Evolutionary conservation across 2,888 invertebrate genomes (phyloP).

Genomic region (Dolomedes plantarius): DNA sequence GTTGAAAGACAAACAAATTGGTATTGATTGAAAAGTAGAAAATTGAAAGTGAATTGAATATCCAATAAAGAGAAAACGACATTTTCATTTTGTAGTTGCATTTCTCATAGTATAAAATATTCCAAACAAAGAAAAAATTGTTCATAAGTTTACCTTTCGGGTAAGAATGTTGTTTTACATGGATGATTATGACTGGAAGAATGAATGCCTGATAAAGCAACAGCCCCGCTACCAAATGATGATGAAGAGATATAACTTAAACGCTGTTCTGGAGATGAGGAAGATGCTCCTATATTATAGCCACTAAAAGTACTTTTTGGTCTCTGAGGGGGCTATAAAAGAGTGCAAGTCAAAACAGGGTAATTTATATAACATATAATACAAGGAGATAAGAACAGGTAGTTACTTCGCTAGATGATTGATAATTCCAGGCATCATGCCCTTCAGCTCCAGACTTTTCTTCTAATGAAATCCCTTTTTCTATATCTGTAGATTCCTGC

Average conservation of each 20-base stretch:
- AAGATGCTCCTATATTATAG: background rate
- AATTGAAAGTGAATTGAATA: background rate
- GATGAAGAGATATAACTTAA: slow-evolving; percentile 56
- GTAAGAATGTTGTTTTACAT: slow-evolving; percentile 20
- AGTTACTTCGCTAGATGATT: slow-evolving; percentile 35
- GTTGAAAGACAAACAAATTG: background rate
- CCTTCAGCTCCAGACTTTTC: slow-evolving; percentile 30
- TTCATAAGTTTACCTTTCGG: slow-evolving; percentile 42
- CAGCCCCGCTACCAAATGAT: slow-evolving; percentile 48
- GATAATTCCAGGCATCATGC: slow-evolving; percentile 43
- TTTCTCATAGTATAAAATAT: too few relatives aligned
- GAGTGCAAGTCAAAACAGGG: too few relatives aligned
- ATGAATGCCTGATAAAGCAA: slow-evolving; percentile 35
- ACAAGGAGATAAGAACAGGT: too few relatives aligned
- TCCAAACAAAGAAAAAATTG: too few relatives aligned
- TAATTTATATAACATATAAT: too few relatives aligned
- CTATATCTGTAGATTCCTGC: slow-evolving; percentile 48
- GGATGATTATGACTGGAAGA: slow-evolving; percentile 45
- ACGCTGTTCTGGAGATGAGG: slow-evolving; percentile 32
- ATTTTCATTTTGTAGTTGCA: too few relatives aligned
- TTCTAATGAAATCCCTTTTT: slow-evolving; percentile 38
- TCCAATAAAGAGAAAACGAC: too few relatives aligned
- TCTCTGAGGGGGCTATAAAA: slow-evolving; percentile 19
- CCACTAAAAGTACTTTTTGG: slow-evolving; percentile 17
- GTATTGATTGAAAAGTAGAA: too few relatives aligned